Evolutionary conservation across 2,888 invertebrate genomes (phyloP).

Genomic region (Sarcophaga carnaria): DNA sequence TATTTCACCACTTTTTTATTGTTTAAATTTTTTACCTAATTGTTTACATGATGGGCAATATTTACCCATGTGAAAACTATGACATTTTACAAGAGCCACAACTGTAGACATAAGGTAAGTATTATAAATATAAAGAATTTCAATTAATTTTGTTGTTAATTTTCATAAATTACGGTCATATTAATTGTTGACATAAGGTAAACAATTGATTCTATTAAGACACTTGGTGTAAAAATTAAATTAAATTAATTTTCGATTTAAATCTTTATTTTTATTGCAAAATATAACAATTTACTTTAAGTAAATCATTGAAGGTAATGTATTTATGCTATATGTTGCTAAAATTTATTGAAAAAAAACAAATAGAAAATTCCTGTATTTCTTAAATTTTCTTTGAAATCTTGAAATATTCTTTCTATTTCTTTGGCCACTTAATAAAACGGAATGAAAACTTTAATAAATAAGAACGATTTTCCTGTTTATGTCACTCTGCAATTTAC

Average conservation of each 20-base stretch:
- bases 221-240: not conserved
- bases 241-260: not conserved
- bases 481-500: constrained; percentile 51
- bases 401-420: not conserved
- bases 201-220: not conserved
- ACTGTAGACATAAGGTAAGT: not conserved
- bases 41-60: too few species aligned
- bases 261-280: not conserved
- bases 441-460: constrained; percentile 1
- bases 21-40: too few species aligned
- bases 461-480: constrained; percentile 34
- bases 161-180: not conserved
- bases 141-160: not conserved
- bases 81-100: not conserved
- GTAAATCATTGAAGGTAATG: not conserved
- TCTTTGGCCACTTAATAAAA: constrained; percentile 24
- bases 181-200: not conserved
- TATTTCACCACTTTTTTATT: too few species aligned
- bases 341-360: too few species aligned
- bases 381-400: too few species aligned
- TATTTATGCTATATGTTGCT: too few species aligned
- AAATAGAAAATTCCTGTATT: too few species aligned
- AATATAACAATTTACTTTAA: not conserved
- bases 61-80: not conserved
- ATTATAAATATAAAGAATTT: not conserved